Base-by-base conservation (phyloP, 2,888 invertebrate genomes). In the Hybos culiciformis region DNA sequence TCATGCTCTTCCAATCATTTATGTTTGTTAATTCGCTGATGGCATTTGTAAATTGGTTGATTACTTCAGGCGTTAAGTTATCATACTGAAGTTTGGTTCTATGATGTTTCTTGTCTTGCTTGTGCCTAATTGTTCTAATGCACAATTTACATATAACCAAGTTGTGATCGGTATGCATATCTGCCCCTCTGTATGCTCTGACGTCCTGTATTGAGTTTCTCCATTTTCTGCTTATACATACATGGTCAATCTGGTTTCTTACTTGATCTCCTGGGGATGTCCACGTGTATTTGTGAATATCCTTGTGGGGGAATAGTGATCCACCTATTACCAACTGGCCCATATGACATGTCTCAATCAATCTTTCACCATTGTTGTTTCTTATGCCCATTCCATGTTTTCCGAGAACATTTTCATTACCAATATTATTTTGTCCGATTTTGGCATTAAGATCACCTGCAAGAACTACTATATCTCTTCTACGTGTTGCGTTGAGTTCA, bases 251-350 rank as follows among this genome's bases (percentile, higher is more conserved):
- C 33, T 29, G 32, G 17, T 41, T 41, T 29, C 41, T 5, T 18
- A 33, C 17, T 12, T 23, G 20, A 17, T 33, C 41, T n/a, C 41
- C 19, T 4, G 32, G 41, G 1, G 41, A 33, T 9, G 32, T 31
- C 41, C 41, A 41, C 9, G 41, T 41, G 14, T 37, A 37, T 12
- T 42, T 23, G 5, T 42, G 42, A n/a, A 42, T 42, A 23, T 42
- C 42, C 17, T 33, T 33, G 17, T 41, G 33, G 23, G 41, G 33
- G 29, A 41, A 41, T 15, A 32, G 17, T 17, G 32, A 19, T 9
- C 41, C 41, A 19, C 32, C 32, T 3, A 41, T 33, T 17, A 32
- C 20, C 11, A 41, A 17, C 5, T 33, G 11, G 19, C 12, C 32
- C 5, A 33, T 31, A 12, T 21, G 32, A 9, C 41, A 41, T 12